phyloP scores from a whole-genome alignment of 2,888 invertebrate species.

The Folsomia manolachei region DNA sequence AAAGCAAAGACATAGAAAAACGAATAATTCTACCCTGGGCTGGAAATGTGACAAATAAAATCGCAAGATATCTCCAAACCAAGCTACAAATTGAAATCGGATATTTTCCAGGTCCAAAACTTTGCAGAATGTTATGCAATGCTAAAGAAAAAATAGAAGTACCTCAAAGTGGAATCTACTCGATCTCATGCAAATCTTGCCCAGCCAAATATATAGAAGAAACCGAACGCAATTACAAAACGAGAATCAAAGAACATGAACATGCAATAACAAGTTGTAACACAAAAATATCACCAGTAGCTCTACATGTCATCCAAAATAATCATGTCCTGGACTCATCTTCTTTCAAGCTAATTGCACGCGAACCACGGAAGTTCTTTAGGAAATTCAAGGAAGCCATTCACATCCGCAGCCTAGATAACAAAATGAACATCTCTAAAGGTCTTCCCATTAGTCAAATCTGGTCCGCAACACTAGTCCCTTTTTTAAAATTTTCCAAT shows the following conservation, averaged over 20 bases:
- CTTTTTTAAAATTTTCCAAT: background rate
- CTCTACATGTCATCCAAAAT: background rate
- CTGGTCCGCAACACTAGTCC: background rate
- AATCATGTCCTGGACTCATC: background rate
- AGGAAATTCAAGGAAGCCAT: slow-evolving; percentile 12
- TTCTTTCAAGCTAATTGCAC: background rate
- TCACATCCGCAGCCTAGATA: background rate
- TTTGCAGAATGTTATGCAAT: slow-evolving; percentile 8
- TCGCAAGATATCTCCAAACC: background rate
- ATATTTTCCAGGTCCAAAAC: slow-evolving; percentile 13
- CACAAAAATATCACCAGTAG: background rate
- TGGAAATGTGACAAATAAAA: background rate
- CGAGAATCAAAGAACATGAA: slow-evolving; percentile 13
- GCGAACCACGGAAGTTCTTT: background rate
- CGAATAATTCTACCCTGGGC: slow-evolving; percentile 2
- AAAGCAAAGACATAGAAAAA: background rate
- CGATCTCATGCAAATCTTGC: background rate
- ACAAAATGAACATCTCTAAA: slow-evolving; percentile 5
- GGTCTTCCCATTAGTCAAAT: background rate
- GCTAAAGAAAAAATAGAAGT: slow-evolving; percentile 6
- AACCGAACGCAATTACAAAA: background rate
- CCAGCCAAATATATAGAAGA: slow-evolving; percentile 7
- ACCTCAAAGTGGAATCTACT: slow-evolving; percentile 2
- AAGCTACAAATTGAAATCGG: slow-evolving; percentile 11
- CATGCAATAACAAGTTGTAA: background rate